These are phyloP conservation scores for Eupithecia exiguata DNA, from an alignment of 2,888 invertebrate genomes.

Conservation along the genomic window DNA sequence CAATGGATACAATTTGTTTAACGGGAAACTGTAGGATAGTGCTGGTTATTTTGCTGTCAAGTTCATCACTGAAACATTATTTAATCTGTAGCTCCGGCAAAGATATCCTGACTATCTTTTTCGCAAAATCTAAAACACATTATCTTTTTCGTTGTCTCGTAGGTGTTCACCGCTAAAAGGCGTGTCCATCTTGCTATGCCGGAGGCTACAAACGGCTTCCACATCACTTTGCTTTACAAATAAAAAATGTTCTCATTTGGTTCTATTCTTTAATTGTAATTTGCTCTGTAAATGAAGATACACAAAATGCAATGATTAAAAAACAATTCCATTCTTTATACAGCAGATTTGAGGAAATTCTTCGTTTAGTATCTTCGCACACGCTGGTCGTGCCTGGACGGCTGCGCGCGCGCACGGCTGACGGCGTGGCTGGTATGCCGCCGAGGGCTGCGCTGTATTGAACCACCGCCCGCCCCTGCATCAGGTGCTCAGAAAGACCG, in stretches of 20 bases:
- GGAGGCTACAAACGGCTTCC: neutral
- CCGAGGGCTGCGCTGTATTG: slow-evolving; percentile 6
- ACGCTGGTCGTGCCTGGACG: slow-evolving; percentile 41
- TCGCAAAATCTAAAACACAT: neutral
- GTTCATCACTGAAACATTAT: neutral
- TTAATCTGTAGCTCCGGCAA: neutral
- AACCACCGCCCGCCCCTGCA: neutral
- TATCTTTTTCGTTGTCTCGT: neutral
- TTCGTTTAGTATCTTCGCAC: neutral
- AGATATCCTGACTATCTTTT: neutral
- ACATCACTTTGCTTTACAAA: too few species aligned
- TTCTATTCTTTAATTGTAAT: too few species aligned
- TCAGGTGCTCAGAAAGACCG: neutral
- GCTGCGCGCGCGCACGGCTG: slow-evolving; percentile 38
- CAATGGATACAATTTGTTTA: neutral
- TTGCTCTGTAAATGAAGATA: too few species aligned
- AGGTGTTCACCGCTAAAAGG: too few species aligned
- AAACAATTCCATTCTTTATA: neutral
- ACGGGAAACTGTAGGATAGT: neutral
- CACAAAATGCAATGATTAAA: too few species aligned
- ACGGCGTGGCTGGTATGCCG: slow-evolving; percentile 52
- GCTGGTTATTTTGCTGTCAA: neutral
- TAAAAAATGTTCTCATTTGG: too few species aligned
- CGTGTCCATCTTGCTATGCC: too few species aligned
- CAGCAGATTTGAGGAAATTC: slow-evolving; percentile 4